Evolutionary conservation across 1,140 invertebrate genomes (phyloP).

Genomic region (Cotesia chilonis): DNA sequence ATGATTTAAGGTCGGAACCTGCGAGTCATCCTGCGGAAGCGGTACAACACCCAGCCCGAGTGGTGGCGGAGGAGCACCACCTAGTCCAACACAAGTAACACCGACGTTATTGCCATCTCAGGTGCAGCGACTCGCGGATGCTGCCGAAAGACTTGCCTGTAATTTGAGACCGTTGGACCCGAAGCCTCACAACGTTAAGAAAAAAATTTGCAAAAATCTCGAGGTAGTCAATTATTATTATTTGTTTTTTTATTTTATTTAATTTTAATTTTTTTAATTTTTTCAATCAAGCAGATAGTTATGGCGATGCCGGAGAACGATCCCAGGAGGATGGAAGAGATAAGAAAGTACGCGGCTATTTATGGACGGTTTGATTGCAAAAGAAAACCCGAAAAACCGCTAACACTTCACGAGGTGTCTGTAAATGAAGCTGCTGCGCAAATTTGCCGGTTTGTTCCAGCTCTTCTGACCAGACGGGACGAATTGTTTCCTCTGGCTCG

Average conservation of each 20-base stretch:
- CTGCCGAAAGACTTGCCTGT: conserved; percentile 83
- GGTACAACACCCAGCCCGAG: conserved; percentile 60
- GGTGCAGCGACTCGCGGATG: conserved; percentile 82
- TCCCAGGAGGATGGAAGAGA: conserved; percentile 89
- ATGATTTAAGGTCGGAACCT: conserved; percentile 55
- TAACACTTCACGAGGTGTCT: conserved; percentile 95
- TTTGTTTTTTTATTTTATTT: not conserved
- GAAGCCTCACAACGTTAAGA: conserved; percentile 89
- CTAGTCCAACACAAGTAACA: conserved; percentile 74
- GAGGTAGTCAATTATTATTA: conserved; percentile 69
- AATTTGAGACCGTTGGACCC: conserved; percentile 86
- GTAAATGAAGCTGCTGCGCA: conserved; percentile 98
- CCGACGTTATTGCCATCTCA: conserved; percentile 84
- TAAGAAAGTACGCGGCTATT: conserved; percentile 95
- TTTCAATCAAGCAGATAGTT: conserved; percentile 69
- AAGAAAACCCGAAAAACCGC: conserved; percentile 92
- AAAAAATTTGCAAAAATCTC: conserved; percentile 91
- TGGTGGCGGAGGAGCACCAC: conserved; percentile 58
- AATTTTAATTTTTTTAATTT: conserved; percentile 24
- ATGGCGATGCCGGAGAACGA: conserved; percentile 90
- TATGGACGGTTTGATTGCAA: conserved; percentile 97
- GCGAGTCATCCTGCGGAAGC: conserved; percentile 61
- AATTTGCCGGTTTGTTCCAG: conserved; percentile 89
- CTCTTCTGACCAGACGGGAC: conserved; percentile 88
- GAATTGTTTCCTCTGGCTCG: conserved; percentile 94